Conservation (phyloP, 2,888 invertebrate genomes). For the Aleiodes alternator region DNA sequence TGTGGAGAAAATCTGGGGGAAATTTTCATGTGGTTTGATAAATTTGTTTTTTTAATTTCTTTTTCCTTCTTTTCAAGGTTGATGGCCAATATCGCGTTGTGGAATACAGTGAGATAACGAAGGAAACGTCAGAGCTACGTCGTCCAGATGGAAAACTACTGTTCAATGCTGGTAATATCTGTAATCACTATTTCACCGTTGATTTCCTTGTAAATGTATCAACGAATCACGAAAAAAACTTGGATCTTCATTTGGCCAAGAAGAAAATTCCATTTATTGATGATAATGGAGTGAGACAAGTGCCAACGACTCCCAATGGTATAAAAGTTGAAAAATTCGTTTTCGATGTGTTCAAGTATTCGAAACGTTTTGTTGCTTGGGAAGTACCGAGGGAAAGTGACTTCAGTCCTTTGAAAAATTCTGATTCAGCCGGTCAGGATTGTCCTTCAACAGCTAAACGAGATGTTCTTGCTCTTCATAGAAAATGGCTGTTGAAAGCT, state of each 20-base stretch:
- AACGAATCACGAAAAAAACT: slow-evolving; percentile 82
- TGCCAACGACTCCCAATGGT: slow-evolving; percentile 92
- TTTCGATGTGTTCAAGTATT: slow-evolving; percentile 98
- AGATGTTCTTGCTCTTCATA: slow-evolving; percentile 86
- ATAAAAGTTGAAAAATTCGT: slow-evolving; percentile 99
- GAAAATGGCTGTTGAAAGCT: slow-evolving; percentile 86
- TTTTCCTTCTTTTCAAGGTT: slow-evolving; percentile 75
- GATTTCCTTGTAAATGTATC: slow-evolving; percentile 89
- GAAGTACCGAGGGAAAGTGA: slow-evolving; percentile 94
- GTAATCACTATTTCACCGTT: slow-evolving; percentile 97
- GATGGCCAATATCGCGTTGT: slow-evolving; percentile 94
- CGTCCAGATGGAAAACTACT: slow-evolving; percentile 88
- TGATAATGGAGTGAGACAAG: slow-evolving; percentile 81
- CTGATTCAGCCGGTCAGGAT: slow-evolving; percentile 90
- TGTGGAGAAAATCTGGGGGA: too few species aligned
- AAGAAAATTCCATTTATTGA: slow-evolving; percentile 96
- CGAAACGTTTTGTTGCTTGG: slow-evolving; percentile 93
- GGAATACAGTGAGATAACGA: slow-evolving; percentile 97
- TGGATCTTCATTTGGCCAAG: slow-evolving; percentile 95
- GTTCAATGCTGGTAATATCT: slow-evolving; percentile 97
- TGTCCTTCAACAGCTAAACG: slow-evolving; percentile 91
- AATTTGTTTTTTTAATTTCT: too few species aligned
- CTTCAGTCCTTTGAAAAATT: slow-evolving; percentile 98
- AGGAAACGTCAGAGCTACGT: slow-evolving; percentile 88
- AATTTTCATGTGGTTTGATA: too few species aligned